A percentile compares a stretch with the other conserved stretches of the same genome.
Evolutionary conservation across 2,113 vertebrate species (phyloP).

Genomic region (Pipra filicauda): DNA sequence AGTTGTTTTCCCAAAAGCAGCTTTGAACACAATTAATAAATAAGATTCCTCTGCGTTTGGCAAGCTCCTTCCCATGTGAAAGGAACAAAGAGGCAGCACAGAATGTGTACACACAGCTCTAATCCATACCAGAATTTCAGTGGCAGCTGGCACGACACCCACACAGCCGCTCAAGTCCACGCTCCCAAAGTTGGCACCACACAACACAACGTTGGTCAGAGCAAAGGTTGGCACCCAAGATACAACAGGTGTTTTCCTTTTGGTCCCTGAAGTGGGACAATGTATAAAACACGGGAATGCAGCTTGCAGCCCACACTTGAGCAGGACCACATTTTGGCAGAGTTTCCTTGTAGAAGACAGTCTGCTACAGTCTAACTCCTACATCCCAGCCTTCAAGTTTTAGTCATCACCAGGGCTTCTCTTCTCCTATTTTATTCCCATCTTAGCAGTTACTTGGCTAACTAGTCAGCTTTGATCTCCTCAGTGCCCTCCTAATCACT

Average conservation of each 20-base stretch:
- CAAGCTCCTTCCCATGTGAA: slow-evolving; percentile 49
- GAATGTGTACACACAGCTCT: slow-evolving; percentile 52
- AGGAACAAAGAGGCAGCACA: slow-evolving; percentile 58
- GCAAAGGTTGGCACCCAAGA: background rate
- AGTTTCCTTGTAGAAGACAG: background rate
- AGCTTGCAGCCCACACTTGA: background rate
- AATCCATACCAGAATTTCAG: slow-evolving; percentile 47
- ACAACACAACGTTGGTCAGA: background rate
- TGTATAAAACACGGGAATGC: background rate
- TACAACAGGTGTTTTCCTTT: background rate
- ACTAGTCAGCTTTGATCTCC: background rate
- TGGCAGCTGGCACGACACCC: slow-evolving; percentile 54
- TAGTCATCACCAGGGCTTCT: slow-evolving; percentile 45
- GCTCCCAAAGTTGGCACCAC: background rate
- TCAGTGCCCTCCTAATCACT: background rate
- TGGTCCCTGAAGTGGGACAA: background rate
- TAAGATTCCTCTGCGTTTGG: slow-evolving; percentile 46
- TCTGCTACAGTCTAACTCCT: slow-evolving; percentile 52
- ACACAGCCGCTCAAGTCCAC: background rate
- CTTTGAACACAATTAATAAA: slow-evolving; percentile 24
- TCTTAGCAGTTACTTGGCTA: background rate
- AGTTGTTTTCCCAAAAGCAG: slow-evolving; percentile 4
- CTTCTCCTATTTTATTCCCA: background rate
- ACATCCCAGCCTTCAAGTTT: slow-evolving; percentile 31
- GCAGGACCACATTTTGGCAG: slow-evolving; percentile 7